Evolutionary conservation across 2,113 vertebrate species (phyloP), one percentile per base, ranked within the genome.

Genomic region (Gadus chalcogrammus): DNA sequence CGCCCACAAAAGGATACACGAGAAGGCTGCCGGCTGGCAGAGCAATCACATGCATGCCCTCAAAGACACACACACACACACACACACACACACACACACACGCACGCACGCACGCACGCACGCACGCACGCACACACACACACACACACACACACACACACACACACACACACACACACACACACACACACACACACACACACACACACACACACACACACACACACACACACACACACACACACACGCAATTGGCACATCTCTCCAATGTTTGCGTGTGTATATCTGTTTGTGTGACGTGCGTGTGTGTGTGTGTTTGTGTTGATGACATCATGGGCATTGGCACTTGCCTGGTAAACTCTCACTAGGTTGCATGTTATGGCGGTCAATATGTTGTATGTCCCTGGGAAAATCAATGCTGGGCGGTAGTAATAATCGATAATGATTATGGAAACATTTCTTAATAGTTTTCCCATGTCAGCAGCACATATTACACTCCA

Each of bases 1-100:
- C 79, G 82, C 72, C 78, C 80, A 76, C 69, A 63, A 77, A 60
- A 76, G 68, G 77, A 79, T 87, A 79, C 79, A 81, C 42, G 72
- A 69, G 74, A 75, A 71, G 74, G 91, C 90, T 91, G 86, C 90
- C 71, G 35, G 64, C 87, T 79, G 74, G 90, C 15, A 61, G 62
- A 24, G 62, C 56, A 64, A 42, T 76, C 52, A 79, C 64, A 75
- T 64, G 78, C 73, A 76, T 67, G 60, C 28, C 65, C 15, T 27
- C 62, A 80, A 61, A 64, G 61, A 48, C 7, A 67, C 28, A 67
- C 15, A 56, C 64, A 77, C 70, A 78, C 67, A 73, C 27, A 68
- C 62, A 73, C 67, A 69, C 20, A 76, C 53, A 77, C 59, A 68
- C 65, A 67, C 22, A 71, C 20, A 58, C 55, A 58, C 55, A 58